phyloP scores from a whole-genome alignment of 2,888 invertebrate species.

The Rotaria magnacalcarata region DNA sequence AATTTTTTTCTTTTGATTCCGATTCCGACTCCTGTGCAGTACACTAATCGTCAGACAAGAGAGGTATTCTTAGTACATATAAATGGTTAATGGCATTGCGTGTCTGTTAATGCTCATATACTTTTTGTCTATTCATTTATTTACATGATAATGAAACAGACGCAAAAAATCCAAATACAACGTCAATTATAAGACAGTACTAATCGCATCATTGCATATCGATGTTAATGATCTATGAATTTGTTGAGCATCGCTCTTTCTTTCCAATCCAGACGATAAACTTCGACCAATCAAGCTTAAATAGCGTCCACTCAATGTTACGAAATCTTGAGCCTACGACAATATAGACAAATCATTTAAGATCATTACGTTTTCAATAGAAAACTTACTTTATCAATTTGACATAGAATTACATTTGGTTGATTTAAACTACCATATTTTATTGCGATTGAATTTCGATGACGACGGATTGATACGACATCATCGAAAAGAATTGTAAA shows the following conservation, averaged over 20 bases:
- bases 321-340: background rate
- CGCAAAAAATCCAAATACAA: no score
- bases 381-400: background rate
- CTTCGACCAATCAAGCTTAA: constrained; percentile 9
- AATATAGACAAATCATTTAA: background rate
- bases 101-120: no score
- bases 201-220: no score
- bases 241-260: background rate
- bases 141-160: no score
- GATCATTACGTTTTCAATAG: background rate
- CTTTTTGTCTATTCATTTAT: no score
- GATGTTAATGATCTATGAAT: no score
- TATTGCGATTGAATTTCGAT: constrained; percentile 51
- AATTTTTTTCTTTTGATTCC: no score
- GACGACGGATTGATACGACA: constrained; percentile 79
- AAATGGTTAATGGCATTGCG: no score
- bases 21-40: no score
- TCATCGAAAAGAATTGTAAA: constrained; percentile 89
- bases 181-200: no score
- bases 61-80: no score
- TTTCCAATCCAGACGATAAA: background rate
- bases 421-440: constrained; percentile 49
- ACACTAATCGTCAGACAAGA: no score
- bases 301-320: constrained; percentile 15
- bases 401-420: background rate